Conservation (phyloP, 2,797 vertebrate species). For the Pantherophis alleghaniensis region DNA sequence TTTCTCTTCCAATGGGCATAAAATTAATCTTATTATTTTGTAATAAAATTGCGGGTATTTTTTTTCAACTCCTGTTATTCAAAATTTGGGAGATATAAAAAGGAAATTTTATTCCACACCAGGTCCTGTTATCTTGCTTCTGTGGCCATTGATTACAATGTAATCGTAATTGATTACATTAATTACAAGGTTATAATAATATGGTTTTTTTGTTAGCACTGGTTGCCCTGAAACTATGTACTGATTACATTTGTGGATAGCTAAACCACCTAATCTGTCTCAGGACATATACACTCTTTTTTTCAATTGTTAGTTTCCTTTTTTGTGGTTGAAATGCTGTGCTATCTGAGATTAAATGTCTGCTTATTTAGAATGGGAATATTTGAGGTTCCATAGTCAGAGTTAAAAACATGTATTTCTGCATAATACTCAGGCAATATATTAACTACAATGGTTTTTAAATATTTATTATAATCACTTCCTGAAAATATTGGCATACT, state of each 20-base stretch:
- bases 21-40: conserved; percentile 1
- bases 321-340: neutral
- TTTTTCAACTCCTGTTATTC: neutral
- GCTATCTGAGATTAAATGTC: conserved; percentile 13
- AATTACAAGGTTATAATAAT: neutral
- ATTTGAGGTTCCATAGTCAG: conserved; percentile 39
- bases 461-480: neutral
- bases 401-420: conserved; percentile 15
- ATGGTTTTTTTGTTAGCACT: neutral
- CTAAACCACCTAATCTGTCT: conserved; percentile 25
- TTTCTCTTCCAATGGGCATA: neutral
- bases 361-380: conserved; percentile 39
- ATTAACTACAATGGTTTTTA: neutral
- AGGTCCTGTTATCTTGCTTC: conserved; percentile 1
- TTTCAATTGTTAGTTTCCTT: conserved; percentile 17
- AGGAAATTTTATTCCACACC: conserved; percentile 9
- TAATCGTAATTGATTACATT: too few species aligned
- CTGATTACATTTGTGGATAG: neutral
- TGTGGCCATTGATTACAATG: neutral
- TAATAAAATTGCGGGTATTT: conserved; percentile 35
- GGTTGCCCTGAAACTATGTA: conserved; percentile 3
- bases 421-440: conserved; percentile 5
- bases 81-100: neutral
- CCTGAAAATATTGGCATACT: neutral
- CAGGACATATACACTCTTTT: neutral